phyloP scores from a whole-genome alignment of 2,888 invertebrate species.

The Balanococcus diminutus region DNA sequence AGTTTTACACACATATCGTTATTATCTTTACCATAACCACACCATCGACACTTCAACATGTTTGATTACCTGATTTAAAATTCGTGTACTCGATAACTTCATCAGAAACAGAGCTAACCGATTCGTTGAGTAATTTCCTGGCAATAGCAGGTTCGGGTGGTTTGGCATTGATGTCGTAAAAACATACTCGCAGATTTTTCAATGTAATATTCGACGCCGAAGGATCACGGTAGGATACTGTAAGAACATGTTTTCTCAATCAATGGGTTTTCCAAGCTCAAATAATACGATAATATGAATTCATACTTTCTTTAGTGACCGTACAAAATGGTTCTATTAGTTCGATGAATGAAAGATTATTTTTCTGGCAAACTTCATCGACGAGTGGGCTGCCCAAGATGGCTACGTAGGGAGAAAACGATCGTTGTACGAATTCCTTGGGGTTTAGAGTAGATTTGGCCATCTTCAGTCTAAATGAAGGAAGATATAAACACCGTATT shows the following conservation, averaged over 20 bases:
- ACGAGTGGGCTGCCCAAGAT: slow-evolving; percentile 82
- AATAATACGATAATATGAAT: neutral
- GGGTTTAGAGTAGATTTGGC: slow-evolving; percentile 40
- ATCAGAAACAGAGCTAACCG: slow-evolving; percentile 64
- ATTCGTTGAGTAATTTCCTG: slow-evolving; percentile 83
- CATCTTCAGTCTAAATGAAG: neutral
- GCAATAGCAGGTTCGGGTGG: slow-evolving; percentile 83
- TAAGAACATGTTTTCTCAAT: slow-evolving; percentile 56
- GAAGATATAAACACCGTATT: neutral
- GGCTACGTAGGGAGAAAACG: slow-evolving; percentile 88
- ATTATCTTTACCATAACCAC: no score
- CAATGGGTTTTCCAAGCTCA: neutral
- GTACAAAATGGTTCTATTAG: slow-evolving; percentile 87
- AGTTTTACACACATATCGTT: neutral
- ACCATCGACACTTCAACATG: no score
- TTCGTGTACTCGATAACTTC: neutral
- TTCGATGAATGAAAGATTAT: slow-evolving; percentile 88
- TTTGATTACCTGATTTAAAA: slow-evolving; percentile 26
- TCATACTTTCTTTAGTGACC: slow-evolving; percentile 74
- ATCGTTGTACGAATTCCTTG: slow-evolving; percentile 81
- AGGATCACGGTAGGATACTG: slow-evolving; percentile 85
- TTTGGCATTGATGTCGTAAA: slow-evolving; percentile 81
- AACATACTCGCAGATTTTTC: slow-evolving; percentile 76
- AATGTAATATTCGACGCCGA: slow-evolving; percentile 75
- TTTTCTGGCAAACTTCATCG: slow-evolving; percentile 83